Percentiles rank a stretch among this genome's conserved stretches.
These are phyloP conservation scores for Acanthurus lineatus DNA, from an alignment of 2,797 vertebrate genomes.

Conservation along the genomic window DNA sequence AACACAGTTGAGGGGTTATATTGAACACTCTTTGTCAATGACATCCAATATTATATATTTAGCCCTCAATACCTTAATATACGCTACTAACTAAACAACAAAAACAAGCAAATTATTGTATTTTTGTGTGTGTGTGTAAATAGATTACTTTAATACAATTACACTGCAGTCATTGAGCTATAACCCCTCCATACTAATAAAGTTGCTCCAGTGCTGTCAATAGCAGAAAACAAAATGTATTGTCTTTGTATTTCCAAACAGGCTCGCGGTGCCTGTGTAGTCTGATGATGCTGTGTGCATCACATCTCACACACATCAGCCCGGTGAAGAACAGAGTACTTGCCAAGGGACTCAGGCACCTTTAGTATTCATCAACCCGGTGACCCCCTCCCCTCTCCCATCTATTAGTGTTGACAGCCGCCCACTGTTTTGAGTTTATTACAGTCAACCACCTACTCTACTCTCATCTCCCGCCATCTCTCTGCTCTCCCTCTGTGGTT, in stretches of 20 bases:
- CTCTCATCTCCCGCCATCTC: conserved; percentile 58
- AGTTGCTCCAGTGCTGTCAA: conserved; percentile 1
- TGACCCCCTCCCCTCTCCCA: conserved; percentile 62
- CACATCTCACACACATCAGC: conserved; percentile 41
- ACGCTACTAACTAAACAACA: neutral
- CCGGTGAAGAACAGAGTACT: conserved; percentile 42
- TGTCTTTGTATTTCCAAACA: conserved; percentile 16
- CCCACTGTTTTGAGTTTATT: conserved; percentile 83
- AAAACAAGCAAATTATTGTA: neutral
- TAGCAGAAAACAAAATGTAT: neutral
- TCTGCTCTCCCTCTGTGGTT: conserved; percentile 62
- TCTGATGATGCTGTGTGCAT: conserved; percentile 22
- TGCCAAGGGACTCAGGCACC: conserved; percentile 64
- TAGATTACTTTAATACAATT: neutral
- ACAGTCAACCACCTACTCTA: conserved; percentile 74
- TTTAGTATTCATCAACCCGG: conserved; percentile 75
- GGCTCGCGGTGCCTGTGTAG: conserved; percentile 6
- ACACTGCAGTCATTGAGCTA: conserved; percentile 5
- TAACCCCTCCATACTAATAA: conserved; percentile 5
- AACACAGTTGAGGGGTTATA: neutral
- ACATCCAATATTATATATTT: neutral
- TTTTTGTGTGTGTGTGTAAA: neutral
- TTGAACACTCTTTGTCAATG: neutral
- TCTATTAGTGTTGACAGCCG: conserved; percentile 80
- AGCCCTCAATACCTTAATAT: neutral